Evolutionary conservation across 2,888 invertebrate species (phyloP), one percentile per base, ranked within the genome.

Genomic region (Agonopterix subpropinquella): DNA sequence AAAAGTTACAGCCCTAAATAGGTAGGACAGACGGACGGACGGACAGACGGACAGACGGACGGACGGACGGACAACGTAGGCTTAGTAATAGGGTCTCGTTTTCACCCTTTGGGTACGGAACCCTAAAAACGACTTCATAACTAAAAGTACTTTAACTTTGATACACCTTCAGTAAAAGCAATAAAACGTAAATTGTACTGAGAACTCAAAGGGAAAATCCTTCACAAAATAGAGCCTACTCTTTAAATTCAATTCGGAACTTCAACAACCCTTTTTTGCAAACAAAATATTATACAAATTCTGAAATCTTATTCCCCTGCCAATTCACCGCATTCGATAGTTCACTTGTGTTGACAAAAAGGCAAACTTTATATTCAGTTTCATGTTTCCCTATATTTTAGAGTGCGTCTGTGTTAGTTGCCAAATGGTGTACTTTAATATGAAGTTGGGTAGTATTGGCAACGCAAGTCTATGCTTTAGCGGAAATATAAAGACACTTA

Each of bases 351-450:
- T 58, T 68, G 67, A 69, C 69, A 72, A 67, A 73, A 70, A 66
- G 55, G 53, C 56, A 52, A 70, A 73, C 61, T 70, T 71, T 72
- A 64, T 67, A 70, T 77, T 70, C 62, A 65, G 64, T 67, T 68
- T 69, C 63, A 65, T 61, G 61, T 65, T 59, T 62, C 63, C 56
- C 54, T 61, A 65, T 72, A 72, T 68, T 75, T 71, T 62, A 45
- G 62, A 63, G 54, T 62, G 62, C 64, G 65, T 63, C 65, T 62
- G 65, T 55, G 56, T 56, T 59, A 65, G 66, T 77, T 85, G 86
- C 85, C 85, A 84, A 86, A 84, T 84, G 70, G 77, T 67, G 64
- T 76, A 66, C 72, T 76, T 80, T 80, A 81, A 80, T 80, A 80
- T 77, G 67, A 18, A 47, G 47, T 44, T 52, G 47, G 70, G 67